Base-by-base conservation (phyloP, 2,797 vertebrate genomes). In the Danio tinwini region DNA sequence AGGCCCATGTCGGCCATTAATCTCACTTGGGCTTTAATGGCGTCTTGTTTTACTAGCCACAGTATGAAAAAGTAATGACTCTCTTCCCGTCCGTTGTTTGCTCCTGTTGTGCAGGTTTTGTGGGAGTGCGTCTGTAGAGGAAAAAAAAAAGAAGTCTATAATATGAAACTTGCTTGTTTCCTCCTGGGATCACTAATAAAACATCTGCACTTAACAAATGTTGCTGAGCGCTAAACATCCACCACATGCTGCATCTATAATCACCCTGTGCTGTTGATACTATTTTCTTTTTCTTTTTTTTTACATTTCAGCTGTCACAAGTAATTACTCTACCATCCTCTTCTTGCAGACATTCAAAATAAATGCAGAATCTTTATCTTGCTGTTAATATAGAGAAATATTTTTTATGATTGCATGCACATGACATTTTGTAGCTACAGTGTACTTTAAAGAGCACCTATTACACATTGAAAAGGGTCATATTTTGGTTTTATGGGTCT, bases 1-100 rank as follows among this genome's bases (percentile, higher is more conserved):
- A 67, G 70, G 53, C 19, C 64, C 81, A 64, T 72, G 58, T 70
- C 67, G 77, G 59, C 81, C 80, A 87, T 89, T 84, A 82, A 88
- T 88, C 85, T 77, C 80, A 37, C 81, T 86, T 81, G 64, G 81
- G 42, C 45, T 7, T 65, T 80, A 85, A 85, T 87, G 83, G 76
- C 0, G 71, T 82, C 83, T 83, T 80, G 76, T 88, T 83, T 42
- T 78, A 80, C 77, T 82, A 80, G 16, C 81, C 63, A 45, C 65
- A 58, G 69, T 59, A 70, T 83, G 83, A 88, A 86, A 88, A 87
- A 86, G 76, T 64, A 87, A 89, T 87, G 85, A 83, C 75, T 86
- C 81, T 80, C 75, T 21, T 58, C 82, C 58, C 76, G 56, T 42
- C 69, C 62, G 13, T 21, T 71, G 37, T 74, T 56, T 58, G 53